Conservation (phyloP, 1,140 invertebrate species). For the Phthorimaea operculella region DNA sequence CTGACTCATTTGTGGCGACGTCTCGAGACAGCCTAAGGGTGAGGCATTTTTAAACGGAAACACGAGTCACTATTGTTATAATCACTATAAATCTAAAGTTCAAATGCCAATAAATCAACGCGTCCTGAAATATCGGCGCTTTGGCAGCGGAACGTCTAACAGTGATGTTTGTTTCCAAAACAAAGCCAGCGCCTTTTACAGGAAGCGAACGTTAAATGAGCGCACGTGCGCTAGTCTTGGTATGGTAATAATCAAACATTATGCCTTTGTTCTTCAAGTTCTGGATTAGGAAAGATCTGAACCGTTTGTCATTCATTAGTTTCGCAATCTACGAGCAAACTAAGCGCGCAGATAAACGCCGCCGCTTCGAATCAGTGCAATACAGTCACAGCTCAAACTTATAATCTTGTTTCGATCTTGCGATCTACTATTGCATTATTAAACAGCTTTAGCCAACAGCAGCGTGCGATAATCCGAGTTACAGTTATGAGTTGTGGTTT, state of each 20-base stretch:
- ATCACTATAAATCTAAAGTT: conserved; percentile 1
- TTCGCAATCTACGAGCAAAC: no score
- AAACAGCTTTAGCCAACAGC: no score
- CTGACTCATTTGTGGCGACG: conserved; percentile 16
- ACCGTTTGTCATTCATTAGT: no score
- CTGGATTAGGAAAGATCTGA: no score
- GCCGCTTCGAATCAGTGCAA: no score
- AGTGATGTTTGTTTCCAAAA: conserved; percentile 3
- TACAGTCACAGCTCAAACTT: no score
- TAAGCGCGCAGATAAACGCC: no score
- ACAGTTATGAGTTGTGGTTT: no score
- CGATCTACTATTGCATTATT: no score
- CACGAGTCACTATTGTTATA: neutral
- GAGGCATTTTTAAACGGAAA: neutral
- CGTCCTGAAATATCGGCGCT: neutral
- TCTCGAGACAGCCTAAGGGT: neutral
- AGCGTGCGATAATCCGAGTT: no score
- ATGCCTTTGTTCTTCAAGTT: no score
- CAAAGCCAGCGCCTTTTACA: neutral
- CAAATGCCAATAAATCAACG: neutral
- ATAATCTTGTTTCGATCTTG: no score
- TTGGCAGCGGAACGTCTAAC: neutral
- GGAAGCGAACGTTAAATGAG: conserved; percentile 3
- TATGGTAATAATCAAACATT: neutral
- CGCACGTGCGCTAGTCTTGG: conserved; percentile 3